A percentile compares a stretch with the other conserved stretches of the same genome.
Conservation (phyloP, 1,140 invertebrate genomes). For the Lepidostoma basale region DNA sequence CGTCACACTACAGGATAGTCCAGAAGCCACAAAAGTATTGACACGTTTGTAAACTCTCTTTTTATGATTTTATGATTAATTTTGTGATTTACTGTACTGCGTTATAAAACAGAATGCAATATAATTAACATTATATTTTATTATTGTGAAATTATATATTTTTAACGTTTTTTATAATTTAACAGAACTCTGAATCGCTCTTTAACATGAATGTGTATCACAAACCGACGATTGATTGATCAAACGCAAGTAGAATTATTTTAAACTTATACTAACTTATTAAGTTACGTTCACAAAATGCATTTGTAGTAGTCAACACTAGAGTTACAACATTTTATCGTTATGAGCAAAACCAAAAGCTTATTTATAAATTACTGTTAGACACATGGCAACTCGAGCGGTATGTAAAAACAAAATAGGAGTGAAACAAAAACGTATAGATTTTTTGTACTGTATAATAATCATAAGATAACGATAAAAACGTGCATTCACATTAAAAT, state of each 20-base stretch:
- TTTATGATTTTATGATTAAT: not conserved
- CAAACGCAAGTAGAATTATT: constrained; percentile 1
- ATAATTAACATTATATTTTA: not conserved
- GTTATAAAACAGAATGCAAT: not conserved
- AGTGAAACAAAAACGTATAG: not conserved
- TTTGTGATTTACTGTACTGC: not conserved
- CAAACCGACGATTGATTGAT: constrained; percentile 10
- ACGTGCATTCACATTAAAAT: too few species aligned
- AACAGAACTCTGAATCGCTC: not conserved
- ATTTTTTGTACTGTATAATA: not conserved
- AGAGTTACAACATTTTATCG: not conserved
- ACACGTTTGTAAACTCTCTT: too few species aligned
- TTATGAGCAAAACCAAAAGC: not conserved
- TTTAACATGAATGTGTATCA: not conserved
- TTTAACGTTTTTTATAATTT: not conserved
- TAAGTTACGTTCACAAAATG: not conserved
- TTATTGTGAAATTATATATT: not conserved
- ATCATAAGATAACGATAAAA: not conserved
- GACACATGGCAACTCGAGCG: not conserved
- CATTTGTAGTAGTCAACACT: not conserved
- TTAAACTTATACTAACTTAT: not conserved
- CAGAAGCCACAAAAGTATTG: too few species aligned
- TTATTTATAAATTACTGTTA: not conserved
- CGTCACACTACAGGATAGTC: too few species aligned
- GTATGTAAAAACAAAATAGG: not conserved